These are phyloP conservation scores for Neogale vison DNA, from an alignment of 2,113 vertebrate species.

Conservation along the genomic window DNA sequence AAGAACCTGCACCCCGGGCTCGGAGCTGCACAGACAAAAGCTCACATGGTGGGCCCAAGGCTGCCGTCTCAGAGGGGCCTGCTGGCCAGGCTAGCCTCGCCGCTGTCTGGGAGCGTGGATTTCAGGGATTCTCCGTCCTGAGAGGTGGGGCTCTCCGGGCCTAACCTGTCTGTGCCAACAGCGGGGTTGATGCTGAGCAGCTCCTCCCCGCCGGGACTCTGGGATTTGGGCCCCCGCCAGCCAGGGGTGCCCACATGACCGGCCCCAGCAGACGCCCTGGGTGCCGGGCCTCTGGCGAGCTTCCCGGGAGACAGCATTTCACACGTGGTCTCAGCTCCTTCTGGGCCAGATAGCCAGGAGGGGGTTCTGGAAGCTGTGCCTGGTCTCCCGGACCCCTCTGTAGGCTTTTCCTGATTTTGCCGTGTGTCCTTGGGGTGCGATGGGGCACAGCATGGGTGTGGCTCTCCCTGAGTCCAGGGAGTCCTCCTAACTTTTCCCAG, in stretches of 20 bases:
- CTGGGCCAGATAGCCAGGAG: background rate
- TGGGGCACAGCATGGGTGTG: fast-evolving
- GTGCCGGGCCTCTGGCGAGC: too few relatives aligned
- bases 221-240: background rate
- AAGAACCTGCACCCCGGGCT: background rate
- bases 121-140: background rate
- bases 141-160: fast-evolving
- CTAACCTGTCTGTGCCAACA: background rate
- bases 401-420: background rate
- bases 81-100: too few relatives aligned
- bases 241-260: background rate
- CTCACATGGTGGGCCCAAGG: too few relatives aligned
- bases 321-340: background rate
- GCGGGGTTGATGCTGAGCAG: background rate
- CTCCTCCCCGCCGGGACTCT: background rate
- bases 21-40: too few relatives aligned
- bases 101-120: background rate
- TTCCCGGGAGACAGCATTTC: background rate
- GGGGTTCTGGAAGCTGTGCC: background rate
- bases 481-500: background rate
- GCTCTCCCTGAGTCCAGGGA: fast-evolving
- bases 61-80: background rate
- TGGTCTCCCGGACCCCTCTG: background rate
- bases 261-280: background rate
- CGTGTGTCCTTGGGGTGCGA: fast-evolving